Percentiles rank a stretch among this genome's conserved stretches.
Evolutionary conservation across 2,888 invertebrate genomes (phyloP).

Genomic region (Dryobota labecula): DNA sequence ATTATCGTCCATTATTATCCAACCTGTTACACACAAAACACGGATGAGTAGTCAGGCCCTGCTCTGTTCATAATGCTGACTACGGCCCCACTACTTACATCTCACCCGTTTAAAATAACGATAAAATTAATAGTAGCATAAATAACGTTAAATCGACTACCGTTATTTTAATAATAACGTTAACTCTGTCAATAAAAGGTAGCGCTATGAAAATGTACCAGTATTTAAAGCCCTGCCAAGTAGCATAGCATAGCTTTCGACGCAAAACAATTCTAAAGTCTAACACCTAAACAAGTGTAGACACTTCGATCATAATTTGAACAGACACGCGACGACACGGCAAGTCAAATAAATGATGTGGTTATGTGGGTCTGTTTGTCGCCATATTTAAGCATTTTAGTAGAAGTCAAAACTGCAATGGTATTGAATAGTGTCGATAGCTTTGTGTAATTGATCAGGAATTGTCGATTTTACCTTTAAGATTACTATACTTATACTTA

Average conservation of each 20-base stretch:
- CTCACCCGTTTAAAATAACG: too few relatives aligned
- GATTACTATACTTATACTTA: neutral
- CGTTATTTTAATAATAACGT: too few relatives aligned
- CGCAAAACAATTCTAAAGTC: neutral
- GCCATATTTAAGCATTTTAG: neutral
- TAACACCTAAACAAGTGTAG: neutral
- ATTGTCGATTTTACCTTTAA: neutral
- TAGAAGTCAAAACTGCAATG: neutral
- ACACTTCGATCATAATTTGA: conserved; percentile 2
- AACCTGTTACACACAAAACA: neutral
- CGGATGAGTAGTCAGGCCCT: neutral
- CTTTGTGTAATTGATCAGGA: neutral
- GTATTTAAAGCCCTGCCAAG: too few relatives aligned
- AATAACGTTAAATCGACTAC: too few relatives aligned
- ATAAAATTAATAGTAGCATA: too few relatives aligned
- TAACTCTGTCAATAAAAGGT: too few relatives aligned
- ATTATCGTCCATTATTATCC: neutral
- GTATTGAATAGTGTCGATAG: neutral
- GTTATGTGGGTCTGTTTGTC: neutral
- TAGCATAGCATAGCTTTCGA: neutral
- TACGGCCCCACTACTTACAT: too few relatives aligned
- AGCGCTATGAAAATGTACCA: too few relatives aligned
- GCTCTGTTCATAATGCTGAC: neutral
- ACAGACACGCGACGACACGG: neutral
- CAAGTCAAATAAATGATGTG: neutral